A percentile compares a stretch with the other conserved stretches of the same genome.
Evolutionary conservation across 2,113 vertebrate species (phyloP).

Genomic region (Telmatochromis sp.): DNA sequence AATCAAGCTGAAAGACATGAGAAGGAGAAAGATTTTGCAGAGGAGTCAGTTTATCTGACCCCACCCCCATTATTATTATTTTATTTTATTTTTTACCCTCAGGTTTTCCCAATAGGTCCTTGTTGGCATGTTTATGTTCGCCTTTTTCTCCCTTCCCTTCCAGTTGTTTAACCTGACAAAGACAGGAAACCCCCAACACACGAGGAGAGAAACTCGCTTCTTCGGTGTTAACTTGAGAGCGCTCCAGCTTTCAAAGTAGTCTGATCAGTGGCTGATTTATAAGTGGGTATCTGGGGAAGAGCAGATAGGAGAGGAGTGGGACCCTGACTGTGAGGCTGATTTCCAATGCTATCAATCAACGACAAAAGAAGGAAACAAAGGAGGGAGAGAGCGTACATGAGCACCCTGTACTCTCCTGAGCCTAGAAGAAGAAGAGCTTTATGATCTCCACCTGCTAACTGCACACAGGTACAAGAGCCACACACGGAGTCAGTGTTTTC

Average conservation of each 20-base stretch:
- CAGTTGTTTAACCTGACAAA: background rate
- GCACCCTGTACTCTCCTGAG: background rate
- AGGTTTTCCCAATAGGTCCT: background rate
- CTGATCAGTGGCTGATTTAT: constrained; percentile 8
- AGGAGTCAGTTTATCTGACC: background rate
- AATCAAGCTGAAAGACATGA: background rate
- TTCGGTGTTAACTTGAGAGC: background rate
- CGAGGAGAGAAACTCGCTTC: background rate
- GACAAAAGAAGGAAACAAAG: background rate
- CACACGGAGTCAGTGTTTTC: background rate
- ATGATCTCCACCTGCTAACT: background rate
- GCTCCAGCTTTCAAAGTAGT: background rate
- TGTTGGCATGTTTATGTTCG: background rate
- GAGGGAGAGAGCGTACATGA: background rate
- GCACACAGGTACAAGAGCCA: background rate
- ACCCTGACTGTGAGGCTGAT: constrained; percentile 2
- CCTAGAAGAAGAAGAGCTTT: background rate
- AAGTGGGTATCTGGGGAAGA: background rate
- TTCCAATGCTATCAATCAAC: constrained; percentile 17
- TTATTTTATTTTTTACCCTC: background rate
- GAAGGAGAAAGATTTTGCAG: background rate
- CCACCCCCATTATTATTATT: background rate
- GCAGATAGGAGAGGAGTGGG: background rate
- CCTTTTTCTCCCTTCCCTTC: background rate
- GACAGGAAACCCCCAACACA: background rate